These are phyloP conservation scores for Pristis pectinata DNA, from an alignment of 2,797 vertebrate species.

Conservation along the genomic window DNA sequence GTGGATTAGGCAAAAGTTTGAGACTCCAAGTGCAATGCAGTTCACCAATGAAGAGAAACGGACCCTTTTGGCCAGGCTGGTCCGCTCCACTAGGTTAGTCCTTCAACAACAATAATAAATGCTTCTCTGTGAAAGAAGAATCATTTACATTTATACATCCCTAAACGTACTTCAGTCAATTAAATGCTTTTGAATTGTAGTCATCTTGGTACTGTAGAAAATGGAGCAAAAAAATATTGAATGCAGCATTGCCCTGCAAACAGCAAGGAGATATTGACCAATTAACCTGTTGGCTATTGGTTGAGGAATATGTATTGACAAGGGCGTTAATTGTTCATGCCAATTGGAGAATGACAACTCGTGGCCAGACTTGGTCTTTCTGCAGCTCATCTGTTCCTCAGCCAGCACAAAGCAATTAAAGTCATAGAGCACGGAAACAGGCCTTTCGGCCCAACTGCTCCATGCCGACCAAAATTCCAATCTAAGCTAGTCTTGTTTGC, in stretches of 20 bases:
- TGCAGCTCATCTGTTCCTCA: background rate
- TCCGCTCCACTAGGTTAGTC: slow-evolving; percentile 80
- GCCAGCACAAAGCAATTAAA: background rate
- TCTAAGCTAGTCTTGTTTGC: too few species aligned
- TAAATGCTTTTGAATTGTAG: background rate
- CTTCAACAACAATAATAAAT: background rate
- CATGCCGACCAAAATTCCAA: too few species aligned
- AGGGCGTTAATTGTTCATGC: too few species aligned
- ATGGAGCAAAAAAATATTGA: background rate
- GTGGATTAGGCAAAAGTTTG: slow-evolving; percentile 86
- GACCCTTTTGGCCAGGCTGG: slow-evolving; percentile 73
- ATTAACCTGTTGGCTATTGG: background rate
- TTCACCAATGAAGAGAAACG: slow-evolving; percentile 77
- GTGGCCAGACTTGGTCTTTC: background rate
- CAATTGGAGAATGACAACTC: background rate
- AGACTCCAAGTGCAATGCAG: slow-evolving; percentile 78
- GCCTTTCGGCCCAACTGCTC: too few species aligned
- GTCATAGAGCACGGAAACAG: too few species aligned
- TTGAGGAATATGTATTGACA: background rate
- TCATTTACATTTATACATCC: background rate
- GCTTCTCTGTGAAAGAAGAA: background rate
- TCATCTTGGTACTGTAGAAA: background rate
- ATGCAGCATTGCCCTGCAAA: background rate
- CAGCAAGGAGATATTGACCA: background rate
- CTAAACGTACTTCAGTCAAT: background rate